Base-by-base conservation (phyloP, 2,113 vertebrate species). In the Mystacornis crossleyi region DNA sequence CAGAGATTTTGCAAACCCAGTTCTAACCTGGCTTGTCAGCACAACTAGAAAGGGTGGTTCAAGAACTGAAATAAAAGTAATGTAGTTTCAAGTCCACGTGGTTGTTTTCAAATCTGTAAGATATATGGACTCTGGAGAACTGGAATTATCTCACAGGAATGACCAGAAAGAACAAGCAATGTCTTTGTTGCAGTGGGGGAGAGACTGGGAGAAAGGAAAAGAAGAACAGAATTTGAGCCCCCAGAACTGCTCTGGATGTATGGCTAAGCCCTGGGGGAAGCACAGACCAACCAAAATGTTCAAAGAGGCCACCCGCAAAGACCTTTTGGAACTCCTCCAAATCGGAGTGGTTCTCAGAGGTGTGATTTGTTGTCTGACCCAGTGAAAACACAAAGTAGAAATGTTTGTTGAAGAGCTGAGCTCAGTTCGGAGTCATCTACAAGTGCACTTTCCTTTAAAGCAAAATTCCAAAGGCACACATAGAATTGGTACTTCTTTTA, bases 161-260 rank as follows among this genome's bases (percentile, higher is more conserved):
- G 74, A 62, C 13, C 29, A 42, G 48, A 69, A 73, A 65, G 25
- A 91, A 25, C 12, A n/a, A 60, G 55, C 13, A 69, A 16, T 24
- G 1, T 19, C 16, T 12, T 70, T 3, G 9, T n/a, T 42, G 24
- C 45, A 36, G 4, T 0, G 11, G 4, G 12, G 12, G 12, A 69
- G 45, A 80, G 6, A 16, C 53, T 54, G 43, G n/a, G 16, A 55
- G 42, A 60, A 74, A 73, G 62, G 31, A 42, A 62, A 47, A 53
- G 58, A 65, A 29, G 14, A 88, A 42, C 7, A 65, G 31, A 31
- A 55, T 33, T 21, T 18, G 50, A 31, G 42, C 61, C 43, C 10
- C 4, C 34, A 53, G 53, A 45, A 20, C 94, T 98, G 95, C 98
- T 43, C 98, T 98, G 47, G 53, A 84, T 19, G 38, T 81, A 81